Percentiles rank a stretch among this genome's conserved stretches.
Conservation (phyloP, 2,888 invertebrate species). For the Aphidius colemani region DNA sequence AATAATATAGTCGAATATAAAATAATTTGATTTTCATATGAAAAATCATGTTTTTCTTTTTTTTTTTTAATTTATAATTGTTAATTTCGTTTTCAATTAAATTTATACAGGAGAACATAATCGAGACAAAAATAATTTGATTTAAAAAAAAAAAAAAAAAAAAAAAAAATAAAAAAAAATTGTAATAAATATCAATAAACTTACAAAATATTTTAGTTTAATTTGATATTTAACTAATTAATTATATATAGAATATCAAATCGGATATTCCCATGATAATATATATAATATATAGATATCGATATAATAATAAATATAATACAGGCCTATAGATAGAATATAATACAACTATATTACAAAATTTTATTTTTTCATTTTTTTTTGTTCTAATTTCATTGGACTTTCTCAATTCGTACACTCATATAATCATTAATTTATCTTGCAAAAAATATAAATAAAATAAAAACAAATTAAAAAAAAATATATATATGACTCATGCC, state of each 20-base stretch:
- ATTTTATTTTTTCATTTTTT: constrained; percentile 26
- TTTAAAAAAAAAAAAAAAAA: constrained; percentile 27
- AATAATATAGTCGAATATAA: neutral
- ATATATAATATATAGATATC: constrained; percentile 34
- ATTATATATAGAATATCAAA: constrained; percentile 49
- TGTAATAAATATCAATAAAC: no score
- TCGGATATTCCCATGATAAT: constrained; percentile 54
- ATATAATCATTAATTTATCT: constrained; percentile 4
- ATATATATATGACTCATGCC: constrained; percentile 9
- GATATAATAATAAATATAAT: constrained; percentile 53
- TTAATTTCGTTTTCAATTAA: no score
- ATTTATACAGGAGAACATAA: no score
- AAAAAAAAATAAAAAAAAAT: constrained; percentile 23
- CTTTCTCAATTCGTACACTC: constrained; percentile 17
- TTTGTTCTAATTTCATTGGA: constrained; percentile 14
- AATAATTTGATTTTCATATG: neutral
- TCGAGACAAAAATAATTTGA: constrained; percentile 7
- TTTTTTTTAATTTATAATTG: no score
- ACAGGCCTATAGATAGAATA: constrained; percentile 58
- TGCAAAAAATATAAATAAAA: neutral
- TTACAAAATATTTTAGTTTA: no score
- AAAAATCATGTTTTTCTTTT: no score
- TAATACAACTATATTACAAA: constrained; percentile 59
- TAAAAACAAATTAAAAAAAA: neutral
- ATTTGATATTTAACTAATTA: constrained; percentile 58